Conservation (phyloP, 2,797 vertebrate species). For the Eulemur albifrons region DNA sequence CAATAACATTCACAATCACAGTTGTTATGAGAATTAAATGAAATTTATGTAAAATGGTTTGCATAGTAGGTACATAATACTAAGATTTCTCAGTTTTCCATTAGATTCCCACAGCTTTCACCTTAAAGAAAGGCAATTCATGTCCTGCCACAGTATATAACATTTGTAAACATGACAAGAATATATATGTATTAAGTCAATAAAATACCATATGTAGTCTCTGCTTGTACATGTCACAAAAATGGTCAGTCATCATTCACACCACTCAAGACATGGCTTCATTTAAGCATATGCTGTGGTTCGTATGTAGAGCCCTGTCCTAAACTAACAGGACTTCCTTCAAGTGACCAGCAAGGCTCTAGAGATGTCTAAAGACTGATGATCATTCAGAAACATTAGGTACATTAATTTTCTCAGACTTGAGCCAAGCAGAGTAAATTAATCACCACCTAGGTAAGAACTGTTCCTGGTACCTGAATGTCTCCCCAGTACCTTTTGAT, state of each 20-base stretch:
- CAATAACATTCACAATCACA: neutral
- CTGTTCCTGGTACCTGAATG: neutral
- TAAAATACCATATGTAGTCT: neutral
- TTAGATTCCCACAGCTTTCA: neutral
- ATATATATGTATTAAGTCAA: neutral
- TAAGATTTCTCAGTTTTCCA: conserved; percentile 12
- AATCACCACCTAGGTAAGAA: neutral
- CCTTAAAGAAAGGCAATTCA: neutral
- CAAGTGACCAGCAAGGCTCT: neutral
- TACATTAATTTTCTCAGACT: neutral
- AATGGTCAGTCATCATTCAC: neutral
- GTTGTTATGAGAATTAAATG: neutral
- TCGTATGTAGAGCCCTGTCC: neutral
- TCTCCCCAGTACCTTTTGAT: neutral
- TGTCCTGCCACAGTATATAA: neutral
- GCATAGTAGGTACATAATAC: neutral
- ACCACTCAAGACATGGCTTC: neutral
- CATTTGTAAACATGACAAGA: conserved; percentile 18
- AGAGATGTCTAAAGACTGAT: neutral
- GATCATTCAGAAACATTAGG: neutral
- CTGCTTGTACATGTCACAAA: neutral
- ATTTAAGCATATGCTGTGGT: neutral
- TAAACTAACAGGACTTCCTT: neutral
- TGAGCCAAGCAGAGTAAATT: neutral
- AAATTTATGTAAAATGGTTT: conserved; percentile 25